These are phyloP conservation scores for Diaprepes abbreviatus DNA, from an alignment of 2,888 invertebrate species.

Conservation along the genomic window DNA sequence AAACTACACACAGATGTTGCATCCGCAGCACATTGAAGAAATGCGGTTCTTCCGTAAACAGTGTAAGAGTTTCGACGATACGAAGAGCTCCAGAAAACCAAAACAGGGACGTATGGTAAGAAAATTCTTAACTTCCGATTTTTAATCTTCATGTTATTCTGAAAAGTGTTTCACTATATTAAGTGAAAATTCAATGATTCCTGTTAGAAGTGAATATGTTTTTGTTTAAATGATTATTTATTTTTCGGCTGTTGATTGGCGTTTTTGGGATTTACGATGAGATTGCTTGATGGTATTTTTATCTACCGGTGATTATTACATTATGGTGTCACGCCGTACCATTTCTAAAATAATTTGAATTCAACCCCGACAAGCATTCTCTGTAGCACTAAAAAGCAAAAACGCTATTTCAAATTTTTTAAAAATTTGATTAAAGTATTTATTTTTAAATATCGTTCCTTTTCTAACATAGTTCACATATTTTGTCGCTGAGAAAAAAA, in stretches of 20 bases:
- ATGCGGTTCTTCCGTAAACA: conserved; percentile 80
- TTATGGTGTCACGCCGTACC: no score
- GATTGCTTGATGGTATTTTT: background rate
- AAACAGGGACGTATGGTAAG: background rate
- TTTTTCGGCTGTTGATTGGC: background rate
- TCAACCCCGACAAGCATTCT: no score
- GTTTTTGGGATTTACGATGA: background rate
- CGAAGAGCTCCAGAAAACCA: background rate
- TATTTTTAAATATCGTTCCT: conserved; percentile 9
- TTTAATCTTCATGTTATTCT: background rate
- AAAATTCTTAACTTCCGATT: conserved; percentile 13
- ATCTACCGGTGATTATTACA: background rate
- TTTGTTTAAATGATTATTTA: background rate
- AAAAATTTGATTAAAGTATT: conserved; percentile 3
- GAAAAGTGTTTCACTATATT: background rate
- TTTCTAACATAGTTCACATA: conserved; percentile 7
- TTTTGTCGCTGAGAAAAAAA: no score
- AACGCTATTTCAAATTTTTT: background rate
- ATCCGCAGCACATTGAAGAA: conserved; percentile 80
- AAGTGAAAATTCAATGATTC: background rate
- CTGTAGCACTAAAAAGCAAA: background rate
- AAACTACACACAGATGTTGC: conserved; percentile 86
- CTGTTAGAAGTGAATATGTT: background rate
- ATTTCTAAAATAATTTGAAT: no score
- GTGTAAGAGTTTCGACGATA: conserved; percentile 69